Conservation (phyloP, 37 sponge, comb jelly and placozoan species). For the Agelas oroides region DNA sequence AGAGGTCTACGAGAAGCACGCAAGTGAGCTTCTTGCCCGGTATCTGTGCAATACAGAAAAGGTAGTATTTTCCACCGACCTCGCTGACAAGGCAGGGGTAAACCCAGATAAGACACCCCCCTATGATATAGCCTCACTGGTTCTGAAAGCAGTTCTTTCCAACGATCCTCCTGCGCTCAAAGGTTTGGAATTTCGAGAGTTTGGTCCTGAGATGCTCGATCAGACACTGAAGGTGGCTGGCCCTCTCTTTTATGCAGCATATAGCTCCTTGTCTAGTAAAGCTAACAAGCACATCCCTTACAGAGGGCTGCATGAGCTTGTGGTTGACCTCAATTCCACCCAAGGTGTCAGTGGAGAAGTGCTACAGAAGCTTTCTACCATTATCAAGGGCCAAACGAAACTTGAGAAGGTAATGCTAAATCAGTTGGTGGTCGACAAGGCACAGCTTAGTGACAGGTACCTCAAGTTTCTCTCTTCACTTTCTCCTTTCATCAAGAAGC, state of each 20-base stretch:
- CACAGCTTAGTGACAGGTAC: not conserved
- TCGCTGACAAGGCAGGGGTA: not conserved
- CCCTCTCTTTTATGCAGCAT: constrained; percentile 4
- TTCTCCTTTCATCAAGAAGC: not conserved
- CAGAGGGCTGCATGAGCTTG: not conserved
- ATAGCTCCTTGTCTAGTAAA: not conserved
- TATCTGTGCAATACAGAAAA: not conserved
- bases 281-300: constrained; percentile 6
- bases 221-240: not conserved
- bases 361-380: not conserved
- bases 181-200: not conserved
- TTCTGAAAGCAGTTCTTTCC: not conserved
- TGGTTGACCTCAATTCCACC: not conserved
- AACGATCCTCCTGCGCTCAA: not conserved
- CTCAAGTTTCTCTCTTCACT: not conserved
- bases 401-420: not conserved
- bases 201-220: not conserved
- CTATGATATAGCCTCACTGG: not conserved
- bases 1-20: not conserved
- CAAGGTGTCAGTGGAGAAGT: not conserved
- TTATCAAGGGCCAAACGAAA: not conserved
- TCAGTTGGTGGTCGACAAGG: not conserved
- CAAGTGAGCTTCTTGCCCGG: not conserved
- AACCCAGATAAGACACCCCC: not conserved
- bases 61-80: not conserved